These are phyloP conservation scores for Acrobasis suavella DNA, from an alignment of 2,888 invertebrate species.

Conservation along the genomic window DNA sequence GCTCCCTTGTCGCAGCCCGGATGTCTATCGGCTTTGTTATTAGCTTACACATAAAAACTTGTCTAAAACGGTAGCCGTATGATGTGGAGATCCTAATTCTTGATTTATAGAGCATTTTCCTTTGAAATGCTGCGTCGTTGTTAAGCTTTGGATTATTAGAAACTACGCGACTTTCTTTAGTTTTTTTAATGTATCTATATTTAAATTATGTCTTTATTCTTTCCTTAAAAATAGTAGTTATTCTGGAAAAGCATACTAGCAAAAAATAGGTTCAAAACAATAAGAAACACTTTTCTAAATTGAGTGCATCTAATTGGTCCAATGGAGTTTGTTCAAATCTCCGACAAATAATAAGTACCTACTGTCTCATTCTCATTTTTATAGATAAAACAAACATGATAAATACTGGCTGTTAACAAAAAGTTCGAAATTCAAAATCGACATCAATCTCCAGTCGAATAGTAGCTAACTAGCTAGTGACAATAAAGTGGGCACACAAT, in stretches of 20 bases:
- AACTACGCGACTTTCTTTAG: slow-evolving; percentile 2
- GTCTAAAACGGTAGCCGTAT: slow-evolving; percentile 41
- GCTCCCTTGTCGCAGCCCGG: slow-evolving; percentile 41
- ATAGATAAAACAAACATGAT: too few relatives aligned
- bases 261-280: too few relatives aligned
- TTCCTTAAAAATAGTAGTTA: neutral
- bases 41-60: slow-evolving; percentile 46
- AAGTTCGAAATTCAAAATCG: neutral
- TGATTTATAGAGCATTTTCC: slow-evolving; percentile 54
- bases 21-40: slow-evolving; percentile 57
- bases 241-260: too few relatives aligned
- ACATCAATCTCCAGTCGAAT: neutral
- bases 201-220: neutral
- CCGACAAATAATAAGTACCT: too few relatives aligned
- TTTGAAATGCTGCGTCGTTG: slow-evolving; percentile 42
- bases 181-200: neutral
- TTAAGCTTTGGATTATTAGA: slow-evolving; percentile 45
- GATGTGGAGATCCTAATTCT: slow-evolving; percentile 59
- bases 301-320: too few relatives aligned
- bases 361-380: too few relatives aligned
- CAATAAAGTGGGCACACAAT: slow-evolving; percentile 17
- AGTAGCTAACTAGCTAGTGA: slow-evolving; percentile 8
- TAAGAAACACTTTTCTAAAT: too few relatives aligned
- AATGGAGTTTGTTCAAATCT: too few relatives aligned
- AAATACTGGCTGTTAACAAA: neutral